Evolutionary conservation across 2,888 invertebrate species (phyloP).

Genomic region (Chirona hameri): DNA sequence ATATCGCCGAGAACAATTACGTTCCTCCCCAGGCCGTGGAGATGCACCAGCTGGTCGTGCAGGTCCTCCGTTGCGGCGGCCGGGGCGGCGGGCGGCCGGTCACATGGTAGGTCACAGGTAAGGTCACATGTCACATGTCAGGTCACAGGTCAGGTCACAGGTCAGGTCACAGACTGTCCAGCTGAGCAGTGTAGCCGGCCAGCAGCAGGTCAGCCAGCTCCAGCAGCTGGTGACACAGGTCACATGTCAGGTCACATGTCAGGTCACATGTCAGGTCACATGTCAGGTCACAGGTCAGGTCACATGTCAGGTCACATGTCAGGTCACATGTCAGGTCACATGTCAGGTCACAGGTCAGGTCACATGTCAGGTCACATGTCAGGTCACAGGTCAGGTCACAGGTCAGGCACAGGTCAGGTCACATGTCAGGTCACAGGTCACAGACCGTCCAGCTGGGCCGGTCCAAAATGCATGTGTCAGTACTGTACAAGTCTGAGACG

Average conservation of each 20-base stretch:
- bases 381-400: neutral
- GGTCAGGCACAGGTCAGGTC: neutral
- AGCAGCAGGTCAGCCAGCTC: conserved; percentile 67
- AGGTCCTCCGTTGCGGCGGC: neutral
- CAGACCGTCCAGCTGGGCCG: neutral
- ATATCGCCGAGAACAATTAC: no score
- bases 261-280: neutral
- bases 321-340: neutral
- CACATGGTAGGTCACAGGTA: no score
- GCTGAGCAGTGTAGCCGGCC: conserved; percentile 65
- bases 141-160: no score
- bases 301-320: neutral
- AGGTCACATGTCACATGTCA: no score
- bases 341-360: no score
- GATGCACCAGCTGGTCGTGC: no score
- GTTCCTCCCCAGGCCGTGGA: no score
- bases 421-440: no score
- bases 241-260: neutral
- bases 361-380: neutral
- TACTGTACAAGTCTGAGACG: no score
- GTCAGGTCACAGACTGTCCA: conserved; percentile 44
- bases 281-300: neutral
- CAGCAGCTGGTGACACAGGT: conserved; percentile 52
- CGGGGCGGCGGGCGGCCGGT: conserved; percentile 45
- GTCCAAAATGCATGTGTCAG: neutral